phyloP scores from a whole-genome alignment of 2,797 vertebrate species.

The Todus mexicanus region DNA sequence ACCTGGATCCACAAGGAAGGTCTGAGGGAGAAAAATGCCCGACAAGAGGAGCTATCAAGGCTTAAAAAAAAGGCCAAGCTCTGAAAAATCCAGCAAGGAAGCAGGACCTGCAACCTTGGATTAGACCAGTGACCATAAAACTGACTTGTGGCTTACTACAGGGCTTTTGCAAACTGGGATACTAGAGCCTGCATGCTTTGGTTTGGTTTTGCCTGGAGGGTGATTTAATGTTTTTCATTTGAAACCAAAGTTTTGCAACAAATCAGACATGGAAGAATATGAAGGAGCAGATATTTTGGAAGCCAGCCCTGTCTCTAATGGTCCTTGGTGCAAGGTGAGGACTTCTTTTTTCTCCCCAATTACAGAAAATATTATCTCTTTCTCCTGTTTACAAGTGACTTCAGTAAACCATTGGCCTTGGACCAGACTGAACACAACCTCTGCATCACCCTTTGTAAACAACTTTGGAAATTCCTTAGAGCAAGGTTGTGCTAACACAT shows the following conservation, averaged over 20 bases:
- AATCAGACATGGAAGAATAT: constrained; percentile 58
- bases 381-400: constrained; percentile 2
- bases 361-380: neutral
- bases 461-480: constrained; percentile 23
- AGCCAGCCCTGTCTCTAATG: constrained; percentile 45
- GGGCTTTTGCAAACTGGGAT: neutral
- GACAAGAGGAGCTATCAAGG: neutral
- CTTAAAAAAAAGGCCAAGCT: neutral
- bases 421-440: constrained; percentile 1
- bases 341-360: neutral
- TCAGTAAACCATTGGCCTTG: neutral
- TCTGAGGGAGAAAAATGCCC: neutral
- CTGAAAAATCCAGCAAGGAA: neutral
- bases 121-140: constrained; percentile 8
- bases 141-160: neutral
- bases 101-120: neutral
- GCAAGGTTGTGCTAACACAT: constrained; percentile 11
- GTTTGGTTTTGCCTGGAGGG: neutral
- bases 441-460: constrained; percentile 40
- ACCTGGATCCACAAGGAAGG: neutral
- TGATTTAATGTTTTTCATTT: constrained; percentile 42
- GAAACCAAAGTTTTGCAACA: constrained; percentile 25
- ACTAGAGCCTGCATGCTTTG: neutral
- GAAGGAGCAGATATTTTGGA: constrained; percentile 41
- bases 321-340: constrained; percentile 69